Base-by-base conservation (phyloP, 37 sponge, comb jelly and placozoan genomes). In the Petrosia ficiformis region DNA sequence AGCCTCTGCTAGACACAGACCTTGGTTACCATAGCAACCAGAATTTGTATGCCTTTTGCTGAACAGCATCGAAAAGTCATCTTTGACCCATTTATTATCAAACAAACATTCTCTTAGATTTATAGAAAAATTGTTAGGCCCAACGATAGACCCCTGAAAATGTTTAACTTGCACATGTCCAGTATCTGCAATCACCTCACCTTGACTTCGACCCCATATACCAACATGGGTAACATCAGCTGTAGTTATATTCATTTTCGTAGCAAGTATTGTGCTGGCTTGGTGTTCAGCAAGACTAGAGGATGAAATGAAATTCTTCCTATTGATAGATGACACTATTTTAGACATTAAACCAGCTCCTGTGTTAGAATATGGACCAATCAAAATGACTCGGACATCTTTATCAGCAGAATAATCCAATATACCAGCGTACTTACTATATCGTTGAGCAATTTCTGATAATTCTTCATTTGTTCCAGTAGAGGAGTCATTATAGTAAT, bases 91-190 rank as follows among this genome's bases (percentile, higher is more conserved):
- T 0, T 84, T 70, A 3, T 6, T 48, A 31, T 92, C 85, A 68
- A 78, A 73, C 30, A 87, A 24, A 54, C 87, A 88, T 33, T 79
- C 65, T 8, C 35, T 42, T 14, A 88, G 16, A 3, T 86, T 76
- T 2, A 90, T 60, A 38, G 65, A 65, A 57, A 79, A 93, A 59
- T 54, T 59, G 35, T 57, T 70, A 11, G 91, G 91, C 0, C 94
- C 94, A 11, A 72, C 56, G 1, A 93, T 82, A 1, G 91, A 61
- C 25, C 94, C 87, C 2, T 40, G 57, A 35, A 61, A 77, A 1
- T 72, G 10, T 22, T 43, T 59, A 24, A 86, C 81, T 38, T 64
- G 21, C 44, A 65, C 14, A 26, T 44, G 71, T 3, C 61, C 33
- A 16, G 65, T 4, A 48, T 57, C 76, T 5, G 63, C 36, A 40